phyloP scores from a whole-genome alignment of 2,113 vertebrate genomes.

The Sardina pilchardus region DNA sequence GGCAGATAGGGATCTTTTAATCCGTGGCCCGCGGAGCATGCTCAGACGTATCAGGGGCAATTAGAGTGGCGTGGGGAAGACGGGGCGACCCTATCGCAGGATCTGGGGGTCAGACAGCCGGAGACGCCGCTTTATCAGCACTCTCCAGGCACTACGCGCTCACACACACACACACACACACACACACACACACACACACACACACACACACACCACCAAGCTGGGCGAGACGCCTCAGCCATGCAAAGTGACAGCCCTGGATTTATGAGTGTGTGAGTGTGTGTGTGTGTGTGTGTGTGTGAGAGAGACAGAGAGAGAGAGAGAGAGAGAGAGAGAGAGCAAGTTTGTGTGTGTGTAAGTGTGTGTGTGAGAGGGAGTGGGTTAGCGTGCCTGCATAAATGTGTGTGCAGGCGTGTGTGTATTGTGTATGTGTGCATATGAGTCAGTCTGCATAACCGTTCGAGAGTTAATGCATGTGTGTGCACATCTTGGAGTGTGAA shows the following conservation, averaged over 20 bases:
- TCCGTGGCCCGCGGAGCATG: background rate
- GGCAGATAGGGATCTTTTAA: background rate
- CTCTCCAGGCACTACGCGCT: background rate
- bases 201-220: background rate
- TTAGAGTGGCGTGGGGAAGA: background rate
- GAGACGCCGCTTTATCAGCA: background rate
- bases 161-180: background rate
- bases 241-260: background rate
- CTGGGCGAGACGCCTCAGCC: background rate
- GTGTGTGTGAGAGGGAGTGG: background rate
- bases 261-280: background rate
- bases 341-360: background rate
- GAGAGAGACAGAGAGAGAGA: too few relatives aligned
- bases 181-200: too few relatives aligned
- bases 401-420: too few relatives aligned
- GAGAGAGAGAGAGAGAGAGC: too few relatives aligned
- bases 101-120: background rate
- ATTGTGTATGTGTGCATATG: too few relatives aligned
- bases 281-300: background rate
- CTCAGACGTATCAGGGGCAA: background rate
- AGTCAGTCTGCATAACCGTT: too few relatives aligned
- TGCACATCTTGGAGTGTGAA: too few relatives aligned
- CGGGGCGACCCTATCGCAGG: background rate
- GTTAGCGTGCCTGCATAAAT: too few relatives aligned
- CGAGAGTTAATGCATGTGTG: too few relatives aligned